Conservation (phyloP, 2,797 vertebrate species). For the Acomys russatus region DNA sequence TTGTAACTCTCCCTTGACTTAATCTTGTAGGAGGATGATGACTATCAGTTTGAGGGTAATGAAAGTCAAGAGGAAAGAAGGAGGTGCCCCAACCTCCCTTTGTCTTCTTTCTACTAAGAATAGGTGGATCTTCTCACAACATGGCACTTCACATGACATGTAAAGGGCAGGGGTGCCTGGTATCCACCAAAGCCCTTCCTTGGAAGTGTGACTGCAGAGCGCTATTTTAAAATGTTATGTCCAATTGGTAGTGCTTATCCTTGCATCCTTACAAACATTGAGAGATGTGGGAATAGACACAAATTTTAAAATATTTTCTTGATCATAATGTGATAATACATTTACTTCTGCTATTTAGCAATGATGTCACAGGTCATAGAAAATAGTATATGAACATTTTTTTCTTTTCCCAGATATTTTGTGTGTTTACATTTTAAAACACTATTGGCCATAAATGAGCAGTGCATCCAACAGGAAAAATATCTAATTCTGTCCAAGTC, state of each 20-base stretch:
- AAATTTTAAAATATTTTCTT: background rate
- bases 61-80: slow-evolving; percentile 31
- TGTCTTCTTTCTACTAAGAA: background rate
- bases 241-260: background rate
- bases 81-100: background rate
- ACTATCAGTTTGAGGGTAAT: slow-evolving; percentile 57
- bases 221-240: background rate
- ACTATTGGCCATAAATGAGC: background rate
- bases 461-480: background rate
- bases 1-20: slow-evolving; percentile 22
- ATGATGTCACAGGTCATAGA: background rate
- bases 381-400: background rate
- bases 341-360: background rate
- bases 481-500: background rate
- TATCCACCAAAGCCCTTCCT: background rate
- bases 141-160: background rate
- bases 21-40: background rate
- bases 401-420: background rate
- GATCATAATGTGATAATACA: background rate
- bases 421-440: background rate
- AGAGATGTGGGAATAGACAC: background rate
- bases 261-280: background rate
- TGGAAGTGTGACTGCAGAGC: background rate
- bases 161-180: background rate
- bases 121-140: background rate